A percentile compares a stretch with the other conserved stretches of the same genome.
phyloP scores from a whole-genome alignment of 2,888 invertebrate species.

The Eristalis arbustorum region DNA sequence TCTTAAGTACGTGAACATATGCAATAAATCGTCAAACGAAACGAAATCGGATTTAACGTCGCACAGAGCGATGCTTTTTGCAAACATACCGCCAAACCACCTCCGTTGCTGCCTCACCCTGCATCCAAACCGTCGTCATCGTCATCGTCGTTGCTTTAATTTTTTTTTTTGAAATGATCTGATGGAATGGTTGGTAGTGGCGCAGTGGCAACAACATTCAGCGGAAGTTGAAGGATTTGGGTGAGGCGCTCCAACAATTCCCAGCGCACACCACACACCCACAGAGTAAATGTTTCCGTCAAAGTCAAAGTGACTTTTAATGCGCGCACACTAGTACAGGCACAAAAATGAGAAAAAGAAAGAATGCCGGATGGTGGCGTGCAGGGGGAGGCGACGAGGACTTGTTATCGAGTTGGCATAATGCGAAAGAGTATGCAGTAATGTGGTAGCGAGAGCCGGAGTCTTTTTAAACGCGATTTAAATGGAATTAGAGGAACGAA shows the following conservation, averaged over 20 bases:
- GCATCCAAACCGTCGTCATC: too few relatives aligned
- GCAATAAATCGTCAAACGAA: conserved; percentile 70
- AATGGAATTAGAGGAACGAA: conserved; percentile 25
- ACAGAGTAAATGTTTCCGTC: conserved; percentile 56
- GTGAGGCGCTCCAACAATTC: neutral
- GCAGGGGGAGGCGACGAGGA: conserved; percentile 14
- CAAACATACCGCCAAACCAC: conserved; percentile 23
- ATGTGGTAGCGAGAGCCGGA: conserved; percentile 37
- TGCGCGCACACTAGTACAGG: conserved; percentile 46
- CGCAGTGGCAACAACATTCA: neutral
- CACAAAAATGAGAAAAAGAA: conserved; percentile 9
- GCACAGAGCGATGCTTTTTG: conserved; percentile 54
- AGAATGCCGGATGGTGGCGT: neutral
- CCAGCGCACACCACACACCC: neutral
- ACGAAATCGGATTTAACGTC: conserved; percentile 67
- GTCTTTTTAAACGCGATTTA: conserved; percentile 27
- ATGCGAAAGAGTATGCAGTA: conserved; percentile 52
- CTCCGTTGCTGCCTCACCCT: too few relatives aligned
- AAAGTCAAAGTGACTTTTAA: conserved; percentile 70
- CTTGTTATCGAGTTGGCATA: conserved; percentile 66
- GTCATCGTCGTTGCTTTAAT: conserved; percentile 7
- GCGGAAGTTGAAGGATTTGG: neutral
- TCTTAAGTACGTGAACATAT: conserved; percentile 63
- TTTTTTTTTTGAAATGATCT: conserved; percentile 31
- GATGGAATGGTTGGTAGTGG: conserved; percentile 4